Evolutionary conservation across 2,888 invertebrate genomes (phyloP), one percentile per base, ranked within the genome.

Genomic region (Linnaemya vulpina): DNA sequence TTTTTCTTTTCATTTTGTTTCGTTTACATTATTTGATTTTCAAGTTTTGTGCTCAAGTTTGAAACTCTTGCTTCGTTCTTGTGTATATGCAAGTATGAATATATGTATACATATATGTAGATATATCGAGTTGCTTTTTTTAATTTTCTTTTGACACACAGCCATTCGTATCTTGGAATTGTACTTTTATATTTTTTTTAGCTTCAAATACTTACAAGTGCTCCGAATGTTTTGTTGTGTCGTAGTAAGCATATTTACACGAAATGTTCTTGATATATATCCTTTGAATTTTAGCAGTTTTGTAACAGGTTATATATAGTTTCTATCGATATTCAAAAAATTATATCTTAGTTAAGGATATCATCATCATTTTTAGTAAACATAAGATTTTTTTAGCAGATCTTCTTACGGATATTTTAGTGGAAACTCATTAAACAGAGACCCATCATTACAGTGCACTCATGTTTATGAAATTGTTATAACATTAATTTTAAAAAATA

Each of bases 21-120:
- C n/a, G n/a, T 46, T 71, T 46, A 11, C 20, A 35, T 67, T 53
- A 73, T 77, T 67, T 68, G 73, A 62, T 77, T 65, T 77, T 73
- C 25, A 43, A 62, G 38, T 77, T 65, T 51, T 55, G 38, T 46
- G 46, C 67, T 67, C 17, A 43, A 51, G 67, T 73, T 67, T n/a
- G 13, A 17, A 46, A 65, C 46, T n/a, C 1, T 60, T 58, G 58
- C 17, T 58, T 46, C 40, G 40, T 17, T 10, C 10, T 1, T 3
- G 30, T 5, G 3, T 30, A 30, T 30, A 30, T 5, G 5, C 20
- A 17, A 5, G 15, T 46, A 8, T 40, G 9, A 7, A 17, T 17
- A 17, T 5, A 7, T 49, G 17, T 13, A 13, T 13, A 15, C 4
- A 4, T 43, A 15, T 43, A 13, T 43, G 15, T 43, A 38, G 9